Percentiles rank a stretch among this genome's conserved stretches.
phyloP scores from a whole-genome alignment of 1,140 invertebrate species.

The Atopsyche davidsoni region DNA sequence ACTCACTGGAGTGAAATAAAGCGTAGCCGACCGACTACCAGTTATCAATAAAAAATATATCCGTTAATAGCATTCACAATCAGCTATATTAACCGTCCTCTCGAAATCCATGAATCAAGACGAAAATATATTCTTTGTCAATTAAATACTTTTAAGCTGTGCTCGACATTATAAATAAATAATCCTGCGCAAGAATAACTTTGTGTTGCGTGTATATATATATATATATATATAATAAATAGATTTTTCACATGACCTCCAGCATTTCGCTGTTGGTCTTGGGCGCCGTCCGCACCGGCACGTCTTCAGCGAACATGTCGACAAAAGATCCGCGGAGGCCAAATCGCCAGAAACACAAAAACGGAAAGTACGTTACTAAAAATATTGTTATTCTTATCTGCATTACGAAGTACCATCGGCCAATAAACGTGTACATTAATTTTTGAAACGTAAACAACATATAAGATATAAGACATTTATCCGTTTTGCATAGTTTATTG shows the following conservation, averaged over 20 bases:
- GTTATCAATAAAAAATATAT: no score
- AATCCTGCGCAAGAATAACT: no score
- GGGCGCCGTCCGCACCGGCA: conserved; percentile 27
- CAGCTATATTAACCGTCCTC: no score
- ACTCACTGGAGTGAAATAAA: no score
- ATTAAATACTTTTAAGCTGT: no score
- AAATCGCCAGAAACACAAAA: conserved; percentile 38
- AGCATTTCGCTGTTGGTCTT: conserved; percentile 16
- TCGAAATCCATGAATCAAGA: no score
- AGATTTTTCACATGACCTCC: neutral
- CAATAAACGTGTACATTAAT: conserved; percentile 33
- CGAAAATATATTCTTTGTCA: no score
- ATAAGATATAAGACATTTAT: conserved; percentile 21
- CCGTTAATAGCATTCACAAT: no score
- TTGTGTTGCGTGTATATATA: no score
- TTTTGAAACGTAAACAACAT: conserved; percentile 12
- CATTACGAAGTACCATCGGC: conserved; percentile 36
- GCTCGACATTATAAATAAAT: no score
- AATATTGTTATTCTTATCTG: neutral
- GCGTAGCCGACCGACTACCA: no score
- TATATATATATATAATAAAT: no score
- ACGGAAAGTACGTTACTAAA: conserved; percentile 33
- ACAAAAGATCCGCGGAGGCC: conserved; percentile 36
- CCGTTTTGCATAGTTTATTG: conserved; percentile 18
- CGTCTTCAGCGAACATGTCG: conserved; percentile 39